A percentile compares a stretch with the other conserved stretches of the same genome.
phyloP scores from a whole-genome alignment of 2,888 invertebrate genomes.

The Ornithoptera priamus region DNA sequence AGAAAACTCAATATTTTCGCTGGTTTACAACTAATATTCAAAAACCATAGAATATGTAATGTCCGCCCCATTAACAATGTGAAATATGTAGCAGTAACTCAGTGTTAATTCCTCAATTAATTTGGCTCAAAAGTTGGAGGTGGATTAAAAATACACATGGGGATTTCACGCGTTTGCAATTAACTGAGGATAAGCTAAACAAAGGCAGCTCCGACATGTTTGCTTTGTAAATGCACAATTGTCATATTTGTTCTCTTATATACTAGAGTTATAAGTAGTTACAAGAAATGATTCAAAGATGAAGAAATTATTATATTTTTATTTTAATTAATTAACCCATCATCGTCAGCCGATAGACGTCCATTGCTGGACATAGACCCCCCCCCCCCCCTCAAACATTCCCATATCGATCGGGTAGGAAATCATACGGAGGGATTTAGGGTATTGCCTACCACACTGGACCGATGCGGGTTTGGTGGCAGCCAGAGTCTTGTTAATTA shows the following conservation, averaged over 20 bases:
- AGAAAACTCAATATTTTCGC: not conserved
- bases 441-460: too few relatives aligned
- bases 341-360: too few relatives aligned
- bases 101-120: conserved; percentile 75
- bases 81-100: conserved; percentile 64
- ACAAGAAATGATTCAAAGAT: not conserved
- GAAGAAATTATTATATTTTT: too few relatives aligned
- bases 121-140: conserved; percentile 62
- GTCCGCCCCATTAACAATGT: conserved; percentile 65
- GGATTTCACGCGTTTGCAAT: conserved; percentile 57
- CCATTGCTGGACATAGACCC: too few relatives aligned
- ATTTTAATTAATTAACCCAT: too few relatives aligned
- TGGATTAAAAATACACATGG: conserved; percentile 73
- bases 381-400: too few relatives aligned
- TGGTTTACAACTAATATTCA: not conserved
- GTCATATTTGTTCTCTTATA: not conserved
- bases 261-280: conserved; percentile 38
- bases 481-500: too few relatives aligned
- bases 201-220: conserved; percentile 42
- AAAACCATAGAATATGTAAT: not conserved
- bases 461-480: too few relatives aligned
- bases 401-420: too few relatives aligned
- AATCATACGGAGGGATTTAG: too few relatives aligned
- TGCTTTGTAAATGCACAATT: conserved; percentile 39
- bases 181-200: conserved; percentile 46